Percentiles rank a stretch among this genome's conserved stretches.
phyloP scores from a whole-genome alignment of 2,888 invertebrate genomes.

The Leptopilina drosophilae region DNA sequence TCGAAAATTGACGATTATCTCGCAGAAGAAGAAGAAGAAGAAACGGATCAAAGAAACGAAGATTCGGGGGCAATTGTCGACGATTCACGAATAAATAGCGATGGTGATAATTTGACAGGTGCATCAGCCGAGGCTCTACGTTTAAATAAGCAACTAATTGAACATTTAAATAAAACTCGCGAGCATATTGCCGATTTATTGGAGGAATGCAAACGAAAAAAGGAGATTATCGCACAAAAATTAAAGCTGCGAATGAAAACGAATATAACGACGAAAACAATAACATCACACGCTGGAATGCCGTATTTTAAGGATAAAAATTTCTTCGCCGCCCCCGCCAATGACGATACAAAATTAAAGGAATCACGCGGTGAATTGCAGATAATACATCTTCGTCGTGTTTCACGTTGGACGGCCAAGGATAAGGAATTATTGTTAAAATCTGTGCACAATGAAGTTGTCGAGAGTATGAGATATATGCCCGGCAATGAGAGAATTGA shows the following conservation, averaged over 20 bases:
- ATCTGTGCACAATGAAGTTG: conserved; percentile 76
- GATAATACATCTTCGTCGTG: conserved; percentile 63
- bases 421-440: conserved; percentile 80
- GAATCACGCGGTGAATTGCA: conserved; percentile 68
- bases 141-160: conserved; percentile 76
- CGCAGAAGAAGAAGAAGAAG: conserved; percentile 23
- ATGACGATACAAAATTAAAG: conserved; percentile 80
- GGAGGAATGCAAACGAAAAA: conserved; percentile 73
- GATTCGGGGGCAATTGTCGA: no score
- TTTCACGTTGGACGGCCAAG: conserved; percentile 77
- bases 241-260: conserved; percentile 48
- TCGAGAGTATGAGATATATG: conserved; percentile 45
- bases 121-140: conserved; percentile 43
- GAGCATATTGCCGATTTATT: conserved; percentile 71
- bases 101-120: conserved; percentile 69
- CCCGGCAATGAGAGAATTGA: conserved; percentile 44
- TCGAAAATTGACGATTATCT: no score
- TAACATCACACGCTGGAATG: conserved; percentile 76
- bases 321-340: conserved; percentile 79
- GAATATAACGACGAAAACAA: conserved; percentile 32
- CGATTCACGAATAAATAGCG: neutral
- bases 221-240: conserved; percentile 54
- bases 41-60: neutral
- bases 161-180: conserved; percentile 73
- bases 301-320: conserved; percentile 84